phyloP scores from a whole-genome alignment of 92 coral and sea anemone species.

The Siderastrea radians region DNA sequence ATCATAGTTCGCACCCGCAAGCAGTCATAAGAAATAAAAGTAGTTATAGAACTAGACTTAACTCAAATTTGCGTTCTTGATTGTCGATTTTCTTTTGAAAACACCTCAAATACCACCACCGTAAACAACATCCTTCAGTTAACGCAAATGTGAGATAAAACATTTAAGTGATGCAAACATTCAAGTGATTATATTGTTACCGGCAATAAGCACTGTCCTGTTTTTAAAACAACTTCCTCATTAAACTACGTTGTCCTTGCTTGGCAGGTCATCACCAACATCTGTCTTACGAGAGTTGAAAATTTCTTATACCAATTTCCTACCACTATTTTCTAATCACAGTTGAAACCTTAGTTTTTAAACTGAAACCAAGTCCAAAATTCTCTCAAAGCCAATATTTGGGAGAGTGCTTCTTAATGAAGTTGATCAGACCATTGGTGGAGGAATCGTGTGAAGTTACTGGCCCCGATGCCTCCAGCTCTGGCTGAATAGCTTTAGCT shows the following conservation, averaged over 20 bases:
- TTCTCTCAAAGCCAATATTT: background rate
- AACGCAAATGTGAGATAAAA: too few species aligned
- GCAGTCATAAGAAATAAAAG: too few species aligned
- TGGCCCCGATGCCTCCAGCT: constrained; percentile 68
- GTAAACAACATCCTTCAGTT: too few species aligned
- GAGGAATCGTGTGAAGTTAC: constrained; percentile 96
- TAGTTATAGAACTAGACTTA: too few species aligned
- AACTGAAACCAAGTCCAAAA: background rate
- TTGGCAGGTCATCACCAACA: background rate
- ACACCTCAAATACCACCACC: too few species aligned
- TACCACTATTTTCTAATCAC: background rate
- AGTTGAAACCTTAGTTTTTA: background rate
- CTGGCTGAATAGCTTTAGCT: constrained; percentile 96
- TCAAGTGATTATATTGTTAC: too few species aligned
- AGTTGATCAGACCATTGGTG: constrained; percentile 93
- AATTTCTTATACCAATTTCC: background rate
- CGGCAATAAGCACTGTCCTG: too few species aligned
- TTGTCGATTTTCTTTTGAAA: too few species aligned
- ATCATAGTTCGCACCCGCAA: too few species aligned
- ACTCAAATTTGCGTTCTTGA: too few species aligned
- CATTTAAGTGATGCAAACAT: too few species aligned
- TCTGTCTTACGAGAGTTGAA: too few species aligned
- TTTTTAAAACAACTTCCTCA: background rate
- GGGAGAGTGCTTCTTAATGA: constrained; percentile 66
- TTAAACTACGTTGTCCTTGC: background rate